Evolutionary conservation across 2,888 invertebrate species (phyloP).

Genomic region (Griposia aprilina): DNA sequence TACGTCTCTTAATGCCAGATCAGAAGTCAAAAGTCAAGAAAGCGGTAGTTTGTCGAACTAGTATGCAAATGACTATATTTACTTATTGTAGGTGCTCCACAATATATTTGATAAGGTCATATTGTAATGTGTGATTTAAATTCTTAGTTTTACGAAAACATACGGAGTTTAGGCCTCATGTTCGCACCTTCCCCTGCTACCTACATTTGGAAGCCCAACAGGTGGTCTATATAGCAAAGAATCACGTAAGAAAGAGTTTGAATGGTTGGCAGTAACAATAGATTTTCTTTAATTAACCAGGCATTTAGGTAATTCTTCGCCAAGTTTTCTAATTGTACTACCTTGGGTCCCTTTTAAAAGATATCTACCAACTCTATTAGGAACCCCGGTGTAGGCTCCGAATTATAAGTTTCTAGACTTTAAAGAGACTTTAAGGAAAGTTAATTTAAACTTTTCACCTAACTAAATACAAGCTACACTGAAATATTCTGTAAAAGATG

Average conservation of each 20-base stretch:
- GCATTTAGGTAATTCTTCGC: slow-evolving; percentile 45
- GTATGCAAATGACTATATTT: slow-evolving; percentile 33
- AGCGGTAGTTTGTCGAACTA: slow-evolving; percentile 37
- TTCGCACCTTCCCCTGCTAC: background rate
- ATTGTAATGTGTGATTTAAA: slow-evolving; percentile 10
- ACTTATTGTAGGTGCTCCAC: slow-evolving; percentile 3
- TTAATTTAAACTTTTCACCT: slow-evolving; percentile 66
- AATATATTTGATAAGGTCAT: slow-evolving; percentile 9
- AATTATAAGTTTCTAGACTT: slow-evolving; percentile 64
- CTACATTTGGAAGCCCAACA: slow-evolving; percentile 1
- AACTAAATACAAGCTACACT: slow-evolving; percentile 47
- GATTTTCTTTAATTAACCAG: slow-evolving; percentile 49
- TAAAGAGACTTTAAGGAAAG: slow-evolving; percentile 58
- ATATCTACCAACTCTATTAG: slow-evolving; percentile 41
- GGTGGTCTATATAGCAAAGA: slow-evolving; percentile 36
- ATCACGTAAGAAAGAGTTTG: slow-evolving; percentile 21
- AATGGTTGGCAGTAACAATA: slow-evolving; percentile 39
- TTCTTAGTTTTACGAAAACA: slow-evolving; percentile 16
- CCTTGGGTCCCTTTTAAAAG: slow-evolving; percentile 45
- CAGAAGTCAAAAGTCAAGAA: slow-evolving; percentile 44
- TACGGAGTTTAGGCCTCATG: background rate
- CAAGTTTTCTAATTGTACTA: slow-evolving; percentile 56
- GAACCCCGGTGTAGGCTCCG: slow-evolving; percentile 49
- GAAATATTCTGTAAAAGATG: slow-evolving; percentile 42
- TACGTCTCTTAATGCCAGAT: background rate